phyloP scores from a whole-genome alignment of 2,113 vertebrate species.

The Motacilla alba region DNA sequence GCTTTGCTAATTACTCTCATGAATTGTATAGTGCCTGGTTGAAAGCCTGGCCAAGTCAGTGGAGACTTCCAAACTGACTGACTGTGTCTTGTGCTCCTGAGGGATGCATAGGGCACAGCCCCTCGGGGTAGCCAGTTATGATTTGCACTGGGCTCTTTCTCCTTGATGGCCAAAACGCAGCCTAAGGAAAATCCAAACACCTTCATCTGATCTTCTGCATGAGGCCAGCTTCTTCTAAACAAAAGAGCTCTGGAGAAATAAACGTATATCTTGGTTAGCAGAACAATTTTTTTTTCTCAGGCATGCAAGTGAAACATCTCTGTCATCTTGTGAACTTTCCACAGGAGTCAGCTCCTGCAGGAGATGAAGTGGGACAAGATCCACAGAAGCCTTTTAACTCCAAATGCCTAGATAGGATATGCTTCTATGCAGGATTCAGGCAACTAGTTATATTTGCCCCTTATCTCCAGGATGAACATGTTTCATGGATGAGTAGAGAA shows the following conservation, averaged over 20 bases:
- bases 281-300: not conserved
- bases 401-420: not conserved
- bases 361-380: not conserved
- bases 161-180: not conserved
- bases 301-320: not conserved
- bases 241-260: not conserved
- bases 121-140: not conserved
- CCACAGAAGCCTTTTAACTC: not conserved
- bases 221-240: not conserved
- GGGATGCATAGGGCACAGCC: not conserved
- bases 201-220: not conserved
- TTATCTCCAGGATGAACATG: not conserved
- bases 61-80: not conserved
- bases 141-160: not conserved
- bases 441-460: not conserved
- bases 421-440: accelerated
- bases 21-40: not conserved
- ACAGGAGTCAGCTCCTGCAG: not conserved
- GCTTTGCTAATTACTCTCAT: constrained; percentile 37
- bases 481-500: not conserved
- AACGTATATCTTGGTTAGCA: not conserved
- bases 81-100: not conserved
- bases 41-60: constrained; percentile 9
- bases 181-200: not conserved
- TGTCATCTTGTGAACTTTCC: not conserved